Conservation (phyloP, 2,113 vertebrate genomes). For the Atherinomorus stipes region DNA sequence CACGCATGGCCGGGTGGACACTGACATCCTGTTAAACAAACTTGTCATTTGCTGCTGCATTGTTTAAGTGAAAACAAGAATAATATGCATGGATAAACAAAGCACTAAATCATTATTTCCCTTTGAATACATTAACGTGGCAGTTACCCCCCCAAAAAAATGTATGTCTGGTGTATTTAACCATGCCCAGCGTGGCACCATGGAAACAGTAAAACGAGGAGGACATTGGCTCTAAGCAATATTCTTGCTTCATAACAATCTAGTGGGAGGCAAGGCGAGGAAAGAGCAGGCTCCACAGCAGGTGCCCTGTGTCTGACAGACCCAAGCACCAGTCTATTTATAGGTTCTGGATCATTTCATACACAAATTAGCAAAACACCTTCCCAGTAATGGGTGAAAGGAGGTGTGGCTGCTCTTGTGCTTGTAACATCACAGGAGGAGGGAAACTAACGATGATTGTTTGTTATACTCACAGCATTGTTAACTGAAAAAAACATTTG, state of each 20-base stretch:
- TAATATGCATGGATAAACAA: background rate
- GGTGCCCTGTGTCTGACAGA: conserved; percentile 48
- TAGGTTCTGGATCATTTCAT: conserved; percentile 60
- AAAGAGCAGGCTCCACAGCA: conserved; percentile 32
- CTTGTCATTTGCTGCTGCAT: background rate
- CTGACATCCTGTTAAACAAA: conserved; percentile 64
- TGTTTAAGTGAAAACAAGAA: conserved; percentile 1
- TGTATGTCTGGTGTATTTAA: conserved; percentile 13
- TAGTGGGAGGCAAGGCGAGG: conserved; percentile 36
- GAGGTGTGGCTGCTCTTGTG: conserved; percentile 7
- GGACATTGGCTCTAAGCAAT: conserved; percentile 9
- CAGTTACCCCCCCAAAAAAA: background rate
- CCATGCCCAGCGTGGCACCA: conserved; percentile 5
- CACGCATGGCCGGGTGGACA: conserved; percentile 87
- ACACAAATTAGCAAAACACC: conserved; percentile 55
- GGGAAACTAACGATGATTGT: no score
- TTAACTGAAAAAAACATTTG: no score
- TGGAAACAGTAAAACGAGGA: conserved; percentile 37
- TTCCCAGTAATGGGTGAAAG: conserved; percentile 23
- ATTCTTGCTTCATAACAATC: conserved; percentile 18
- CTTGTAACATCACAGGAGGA: no score
- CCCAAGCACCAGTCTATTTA: conserved; percentile 43
- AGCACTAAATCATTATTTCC: background rate
- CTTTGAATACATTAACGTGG: background rate
- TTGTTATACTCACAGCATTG: no score